These are phyloP conservation scores for Drosophila sp. DNA, from an alignment of 1,140 invertebrate species.

Conservation along the genomic window DNA sequence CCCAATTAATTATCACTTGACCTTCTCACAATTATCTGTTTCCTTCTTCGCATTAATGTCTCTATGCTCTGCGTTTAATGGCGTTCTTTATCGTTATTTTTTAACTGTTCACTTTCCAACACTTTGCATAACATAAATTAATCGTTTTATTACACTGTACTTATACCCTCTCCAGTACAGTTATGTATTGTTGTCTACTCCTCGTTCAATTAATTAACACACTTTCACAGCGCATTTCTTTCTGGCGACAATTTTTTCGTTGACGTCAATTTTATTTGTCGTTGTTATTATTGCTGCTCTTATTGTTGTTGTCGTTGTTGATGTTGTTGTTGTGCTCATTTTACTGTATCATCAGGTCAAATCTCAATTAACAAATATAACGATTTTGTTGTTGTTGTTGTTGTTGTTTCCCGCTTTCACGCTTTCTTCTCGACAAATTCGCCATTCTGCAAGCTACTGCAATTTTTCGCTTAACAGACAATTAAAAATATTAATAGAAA, in stretches of 20 bases:
- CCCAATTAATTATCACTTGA: too few species aligned
- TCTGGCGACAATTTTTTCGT: conserved; percentile 71
- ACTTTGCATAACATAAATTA: conserved; percentile 17
- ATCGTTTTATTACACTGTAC: conserved; percentile 16
- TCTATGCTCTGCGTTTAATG: background rate
- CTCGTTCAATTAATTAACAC: conserved; percentile 76
- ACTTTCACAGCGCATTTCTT: conserved; percentile 77
- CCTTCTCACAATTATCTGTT: background rate
- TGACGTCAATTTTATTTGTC: conserved; percentile 73
- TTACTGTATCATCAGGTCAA: conserved; percentile 79
- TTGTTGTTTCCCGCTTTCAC: conserved; percentile 55
- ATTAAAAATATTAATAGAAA: conserved; percentile 83
- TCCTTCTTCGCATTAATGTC: background rate
- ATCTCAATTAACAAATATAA: conserved; percentile 83
- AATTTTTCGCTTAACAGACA: conserved; percentile 76
- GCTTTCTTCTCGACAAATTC: conserved; percentile 49
- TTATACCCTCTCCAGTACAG: conserved; percentile 23
- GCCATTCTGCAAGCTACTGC: conserved; percentile 34
- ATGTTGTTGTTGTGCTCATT: conserved; percentile 73
- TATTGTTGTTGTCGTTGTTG: conserved; percentile 59
- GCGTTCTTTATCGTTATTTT: background rate
- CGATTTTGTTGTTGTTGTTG: conserved; percentile 64
- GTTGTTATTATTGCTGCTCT: conserved; percentile 45
- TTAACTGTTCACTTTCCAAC: background rate
- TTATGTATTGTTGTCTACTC: conserved; percentile 21